phyloP scores from a whole-genome alignment of 1,140 invertebrate genomes.

The Nasonia longicornis region DNA sequence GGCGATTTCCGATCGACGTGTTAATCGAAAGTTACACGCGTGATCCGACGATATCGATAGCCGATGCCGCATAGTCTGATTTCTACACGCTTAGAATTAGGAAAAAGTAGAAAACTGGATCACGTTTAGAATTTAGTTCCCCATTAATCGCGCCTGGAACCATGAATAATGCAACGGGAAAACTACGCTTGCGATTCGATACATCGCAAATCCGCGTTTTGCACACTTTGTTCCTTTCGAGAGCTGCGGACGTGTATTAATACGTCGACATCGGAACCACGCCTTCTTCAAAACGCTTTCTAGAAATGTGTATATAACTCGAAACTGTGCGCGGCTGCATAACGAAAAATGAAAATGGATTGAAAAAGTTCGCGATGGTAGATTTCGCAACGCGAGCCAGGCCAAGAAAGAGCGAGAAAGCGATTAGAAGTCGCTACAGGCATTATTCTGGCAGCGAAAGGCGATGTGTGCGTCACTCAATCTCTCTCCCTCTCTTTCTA shows the following conservation, averaged over 20 bases:
- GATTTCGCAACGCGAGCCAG: not conserved
- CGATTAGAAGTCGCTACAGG: not conserved
- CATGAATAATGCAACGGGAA: not conserved
- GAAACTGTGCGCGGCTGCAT: not conserved
- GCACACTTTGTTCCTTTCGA: not conserved
- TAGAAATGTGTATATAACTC: not conserved
- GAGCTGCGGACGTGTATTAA: not conserved
- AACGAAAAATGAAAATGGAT: not conserved
- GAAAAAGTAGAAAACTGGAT: not conserved
- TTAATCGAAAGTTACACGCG: too few species aligned
- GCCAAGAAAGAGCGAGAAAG: not conserved
- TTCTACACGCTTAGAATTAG: not conserved
- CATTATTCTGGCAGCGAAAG: too few species aligned
- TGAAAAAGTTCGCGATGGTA: not conserved
- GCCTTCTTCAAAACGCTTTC: not conserved
- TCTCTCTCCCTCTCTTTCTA: too few species aligned
- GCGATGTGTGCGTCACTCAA: too few species aligned
- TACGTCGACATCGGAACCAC: not conserved
- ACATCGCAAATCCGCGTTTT: too few species aligned
- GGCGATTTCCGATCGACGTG: too few species aligned
- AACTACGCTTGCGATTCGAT: not conserved
- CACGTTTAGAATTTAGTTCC: not conserved
- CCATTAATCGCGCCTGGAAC: not conserved
- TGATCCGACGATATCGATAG: too few species aligned
- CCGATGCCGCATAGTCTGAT: too few species aligned